These are phyloP conservation scores for Pycnomerus fuliginosus DNA, from an alignment of 2,888 invertebrate species.

Conservation along the genomic window DNA sequence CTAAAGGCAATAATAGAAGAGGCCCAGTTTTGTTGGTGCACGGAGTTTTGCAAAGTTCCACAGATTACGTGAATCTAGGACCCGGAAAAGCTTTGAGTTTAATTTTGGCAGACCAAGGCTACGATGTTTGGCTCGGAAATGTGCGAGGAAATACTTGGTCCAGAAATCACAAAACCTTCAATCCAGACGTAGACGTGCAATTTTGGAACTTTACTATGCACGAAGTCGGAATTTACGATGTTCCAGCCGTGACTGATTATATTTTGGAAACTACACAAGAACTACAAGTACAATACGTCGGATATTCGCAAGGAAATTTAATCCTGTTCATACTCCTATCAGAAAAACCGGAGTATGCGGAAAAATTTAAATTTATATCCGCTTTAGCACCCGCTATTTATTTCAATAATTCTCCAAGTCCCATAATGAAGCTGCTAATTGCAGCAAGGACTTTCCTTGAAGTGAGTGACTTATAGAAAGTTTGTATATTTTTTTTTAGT, in stretches of 20 bases:
- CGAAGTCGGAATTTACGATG: constrained; percentile 71
- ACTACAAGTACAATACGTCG: constrained; percentile 67
- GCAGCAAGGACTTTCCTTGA: too few relatives aligned
- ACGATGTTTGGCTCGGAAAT: constrained; percentile 24
- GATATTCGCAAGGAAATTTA: constrained; percentile 65
- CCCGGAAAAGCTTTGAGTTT: constrained; percentile 28
- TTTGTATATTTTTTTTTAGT: too few relatives aligned
- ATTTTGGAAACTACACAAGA: constrained; percentile 58
- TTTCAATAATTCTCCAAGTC: too few relatives aligned
- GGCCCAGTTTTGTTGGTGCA: constrained; percentile 30
- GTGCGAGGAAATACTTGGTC: constrained; percentile 18
- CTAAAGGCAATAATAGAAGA: constrained; percentile 8
- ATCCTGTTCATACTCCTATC: constrained; percentile 63
- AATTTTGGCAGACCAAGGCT: constrained; percentile 19
- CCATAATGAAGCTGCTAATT: too few relatives aligned
- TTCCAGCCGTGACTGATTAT: constrained; percentile 76
- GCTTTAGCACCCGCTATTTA: too few relatives aligned
- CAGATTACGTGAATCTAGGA: constrained; percentile 30
- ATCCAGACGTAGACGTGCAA: neutral
- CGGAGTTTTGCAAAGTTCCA: constrained; percentile 27
- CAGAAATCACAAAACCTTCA: constrained; percentile 11
- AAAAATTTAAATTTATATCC: constrained; percentile 56
- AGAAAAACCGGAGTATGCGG: constrained; percentile 60
- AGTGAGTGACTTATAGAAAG: too few relatives aligned
- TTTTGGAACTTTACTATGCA: constrained; percentile 64